These are phyloP conservation scores for Metacarcinus magister DNA, from an alignment of 2,888 invertebrate genomes.

Conservation along the genomic window DNA sequence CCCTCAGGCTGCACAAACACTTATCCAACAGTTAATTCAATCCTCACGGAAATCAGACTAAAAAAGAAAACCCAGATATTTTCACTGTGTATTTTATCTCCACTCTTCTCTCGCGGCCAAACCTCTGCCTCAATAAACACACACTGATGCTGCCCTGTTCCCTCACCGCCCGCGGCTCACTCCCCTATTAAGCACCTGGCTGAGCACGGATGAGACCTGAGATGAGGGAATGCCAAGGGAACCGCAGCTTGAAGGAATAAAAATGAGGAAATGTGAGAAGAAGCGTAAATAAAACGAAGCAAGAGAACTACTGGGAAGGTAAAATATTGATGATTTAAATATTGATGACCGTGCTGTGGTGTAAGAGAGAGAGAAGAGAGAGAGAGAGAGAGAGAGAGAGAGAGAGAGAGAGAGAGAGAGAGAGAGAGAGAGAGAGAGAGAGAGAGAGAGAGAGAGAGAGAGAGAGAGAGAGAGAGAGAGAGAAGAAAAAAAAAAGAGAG, in stretches of 20 bases:
- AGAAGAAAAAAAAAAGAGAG: not conserved
- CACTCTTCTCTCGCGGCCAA: not conserved
- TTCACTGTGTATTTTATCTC: not conserved
- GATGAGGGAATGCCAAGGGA: not conserved
- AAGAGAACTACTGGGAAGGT: not conserved
- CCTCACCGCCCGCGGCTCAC: not conserved
- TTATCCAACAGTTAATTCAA: not conserved
- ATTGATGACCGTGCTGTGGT: not conserved
- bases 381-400: slow-evolving; percentile 21
- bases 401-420: slow-evolving; percentile 29
- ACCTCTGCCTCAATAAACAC: not conserved
- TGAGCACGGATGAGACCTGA: not conserved
- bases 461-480: not conserved
- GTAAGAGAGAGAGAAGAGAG: not conserved
- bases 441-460: not conserved
- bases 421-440: slow-evolving; percentile 2
- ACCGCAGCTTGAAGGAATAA: not conserved
- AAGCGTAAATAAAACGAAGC: not conserved
- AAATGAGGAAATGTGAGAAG: not conserved
- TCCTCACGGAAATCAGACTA: not conserved
- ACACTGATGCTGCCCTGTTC: not conserved
- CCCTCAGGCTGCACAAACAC: not conserved
- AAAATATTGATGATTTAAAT: not conserved
- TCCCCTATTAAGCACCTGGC: slow-evolving; percentile 27
- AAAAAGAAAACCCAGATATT: not conserved